These are phyloP conservation scores for Tenualosa ilisha DNA, from an alignment of 2,797 vertebrate genomes.

Conservation along the genomic window DNA sequence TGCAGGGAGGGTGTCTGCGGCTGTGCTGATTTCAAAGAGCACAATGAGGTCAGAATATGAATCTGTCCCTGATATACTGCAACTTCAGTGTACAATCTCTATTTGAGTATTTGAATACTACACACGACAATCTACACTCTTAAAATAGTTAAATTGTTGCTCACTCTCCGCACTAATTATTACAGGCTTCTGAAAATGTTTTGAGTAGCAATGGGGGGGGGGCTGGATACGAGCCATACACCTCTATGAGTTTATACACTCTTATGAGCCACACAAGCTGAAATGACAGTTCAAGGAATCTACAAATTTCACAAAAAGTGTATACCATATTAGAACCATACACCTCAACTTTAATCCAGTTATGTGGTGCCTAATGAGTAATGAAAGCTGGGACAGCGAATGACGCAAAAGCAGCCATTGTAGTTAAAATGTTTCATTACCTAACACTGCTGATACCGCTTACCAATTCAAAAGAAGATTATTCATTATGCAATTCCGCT, in stretches of 20 bases:
- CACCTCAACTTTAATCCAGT: background rate
- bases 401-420: background rate
- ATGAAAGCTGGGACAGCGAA: background rate
- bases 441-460: background rate
- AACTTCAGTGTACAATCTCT: background rate
- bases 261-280: no score
- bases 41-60: background rate
- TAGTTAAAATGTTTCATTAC: background rate
- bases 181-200: no score
- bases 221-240: background rate
- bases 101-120: background rate
- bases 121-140: background rate
- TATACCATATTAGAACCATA: background rate
- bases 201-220: no score
- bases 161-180: background rate
- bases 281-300: background rate
- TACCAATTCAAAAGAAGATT: slow-evolving; percentile 6
- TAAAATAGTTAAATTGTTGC: background rate
- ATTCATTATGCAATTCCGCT: background rate
- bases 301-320: background rate
- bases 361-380: background rate
- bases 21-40: background rate
- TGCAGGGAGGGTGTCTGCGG: background rate
- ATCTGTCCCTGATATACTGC: background rate
- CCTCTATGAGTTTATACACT: background rate